Evolutionary conservation across 2,797 vertebrate species (phyloP), one percentile per base, ranked within the genome.

Genomic region (Malurus splendens): DNA sequence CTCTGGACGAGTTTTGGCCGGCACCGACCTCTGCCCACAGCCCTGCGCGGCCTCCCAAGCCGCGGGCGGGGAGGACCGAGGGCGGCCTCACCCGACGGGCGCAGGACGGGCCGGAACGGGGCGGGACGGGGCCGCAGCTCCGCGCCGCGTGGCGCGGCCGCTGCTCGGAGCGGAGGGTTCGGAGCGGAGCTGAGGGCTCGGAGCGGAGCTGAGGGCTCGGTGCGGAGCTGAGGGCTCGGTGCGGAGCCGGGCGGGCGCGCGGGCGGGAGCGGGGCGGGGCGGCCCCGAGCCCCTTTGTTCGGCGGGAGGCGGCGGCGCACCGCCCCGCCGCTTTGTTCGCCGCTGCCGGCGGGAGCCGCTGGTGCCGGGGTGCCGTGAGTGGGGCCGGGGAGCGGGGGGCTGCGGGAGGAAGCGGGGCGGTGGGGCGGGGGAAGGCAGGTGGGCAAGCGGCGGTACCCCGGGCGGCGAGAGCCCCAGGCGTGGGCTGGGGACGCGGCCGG

Each of bases 371-470:
- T 9, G 68, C 68, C 59, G 87, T 90, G 91, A 90, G 91, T 75
- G 74, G 54, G 59, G 59, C 50, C 12, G 11, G 23, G 44, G 56
- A 55, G 27, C 36, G 54, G 10, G 50, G 98, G 98, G 94, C 98
- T 96, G 12, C 98, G 98, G 11, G 98, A 98, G 86, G 97, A 97
- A 71, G 98, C 95, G 60, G 98, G 98, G 73, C 98, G 94, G 98
- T 97, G 98, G 17, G 20, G 25, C 68, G 15, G 23, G 25, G 55
- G 32, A 1, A 18, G 25, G 47, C 59, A 30, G 42, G n/a, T 30
- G 75, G 56, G n/a, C 51, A 7, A 30, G 23, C 39, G 27, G 6
- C 25, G 48, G 50, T 22, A 7, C 6, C 41, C 20, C 17, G 94
- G 4, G 98, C 97, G 52, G 50, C 9, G 32, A 38, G 70, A 66